Conservation (phyloP, 2,797 vertebrate species). For the Pipistrellus nathusii region DNA sequence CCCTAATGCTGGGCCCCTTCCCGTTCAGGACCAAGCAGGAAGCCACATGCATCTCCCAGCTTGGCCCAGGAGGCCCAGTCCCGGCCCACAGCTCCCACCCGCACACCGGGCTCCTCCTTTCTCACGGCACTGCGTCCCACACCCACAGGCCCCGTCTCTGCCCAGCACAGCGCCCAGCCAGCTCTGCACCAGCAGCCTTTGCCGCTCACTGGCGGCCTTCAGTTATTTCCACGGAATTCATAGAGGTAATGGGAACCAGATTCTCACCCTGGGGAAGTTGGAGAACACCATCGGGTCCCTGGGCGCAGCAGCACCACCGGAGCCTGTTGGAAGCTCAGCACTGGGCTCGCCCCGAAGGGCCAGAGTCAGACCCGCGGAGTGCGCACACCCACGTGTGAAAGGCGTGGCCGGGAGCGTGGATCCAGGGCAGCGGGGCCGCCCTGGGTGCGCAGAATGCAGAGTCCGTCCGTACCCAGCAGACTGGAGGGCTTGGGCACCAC, state of each 20-base stretch:
- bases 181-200: background rate
- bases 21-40: background rate
- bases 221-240: background rate
- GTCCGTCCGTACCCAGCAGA: background rate
- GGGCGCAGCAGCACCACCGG: background rate
- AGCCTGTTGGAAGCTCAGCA: background rate
- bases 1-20: background rate
- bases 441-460: background rate
- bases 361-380: background rate
- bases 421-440: background rate
- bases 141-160: background rate
- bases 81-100: background rate
- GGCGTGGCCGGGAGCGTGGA: background rate
- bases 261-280: background rate
- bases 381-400: background rate
- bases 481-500: background rate
- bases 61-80: no score
- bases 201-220: background rate
- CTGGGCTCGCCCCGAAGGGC: background rate
- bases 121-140: background rate
- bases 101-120: no score
- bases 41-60: background rate
- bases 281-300: background rate
- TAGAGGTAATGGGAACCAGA: background rate
- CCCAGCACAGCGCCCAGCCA: background rate